These are phyloP conservation scores for Harpegnathos saltator DNA, from an alignment of 1,140 invertebrate species.

Conservation along the genomic window DNA sequence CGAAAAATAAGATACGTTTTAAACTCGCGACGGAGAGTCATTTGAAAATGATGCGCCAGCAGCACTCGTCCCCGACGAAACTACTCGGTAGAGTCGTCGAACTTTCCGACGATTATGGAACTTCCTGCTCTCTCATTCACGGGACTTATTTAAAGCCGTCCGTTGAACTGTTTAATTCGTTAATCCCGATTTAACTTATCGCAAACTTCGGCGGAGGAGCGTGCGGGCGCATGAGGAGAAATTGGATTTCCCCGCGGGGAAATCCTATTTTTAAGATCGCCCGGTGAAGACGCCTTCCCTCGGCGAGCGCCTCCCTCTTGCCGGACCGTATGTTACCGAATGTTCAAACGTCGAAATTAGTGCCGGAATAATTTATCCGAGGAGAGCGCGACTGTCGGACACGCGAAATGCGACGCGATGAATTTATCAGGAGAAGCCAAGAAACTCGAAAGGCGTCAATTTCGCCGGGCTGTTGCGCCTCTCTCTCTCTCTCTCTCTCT, in stretches of 20 bases:
- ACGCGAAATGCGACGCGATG: conserved; percentile 37
- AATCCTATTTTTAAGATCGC: conserved; percentile 44
- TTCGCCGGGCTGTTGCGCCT: conserved; percentile 64
- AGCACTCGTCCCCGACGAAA: neutral
- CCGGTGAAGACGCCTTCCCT: neutral
- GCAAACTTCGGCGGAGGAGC: conserved; percentile 18
- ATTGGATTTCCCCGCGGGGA: conserved; percentile 31
- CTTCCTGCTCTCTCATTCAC: conserved; percentile 20
- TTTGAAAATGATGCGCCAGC: conserved; percentile 5
- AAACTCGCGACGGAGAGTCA: neutral
- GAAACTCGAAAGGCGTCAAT: conserved; percentile 37
- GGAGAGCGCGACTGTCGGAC: conserved; percentile 7
- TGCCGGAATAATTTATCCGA: conserved; percentile 39
- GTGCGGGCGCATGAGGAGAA: neutral
- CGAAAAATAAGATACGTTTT: too few relatives aligned
- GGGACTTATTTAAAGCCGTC: conserved; percentile 52
- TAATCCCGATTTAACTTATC: conserved; percentile 63
- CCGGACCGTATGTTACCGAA: conserved; percentile 2
- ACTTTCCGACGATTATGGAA: conserved; percentile 42
- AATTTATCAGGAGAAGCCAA: conserved; percentile 17
- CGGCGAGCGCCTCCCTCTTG: neutral
- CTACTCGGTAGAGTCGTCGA: conserved; percentile 42
- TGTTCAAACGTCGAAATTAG: conserved; percentile 48
- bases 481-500: conserved; percentile 37
- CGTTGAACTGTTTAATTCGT: conserved; percentile 62